Evolutionary conservation across 2,888 invertebrate species (phyloP).

Genomic region (Dolichopus griseipennis): DNA sequence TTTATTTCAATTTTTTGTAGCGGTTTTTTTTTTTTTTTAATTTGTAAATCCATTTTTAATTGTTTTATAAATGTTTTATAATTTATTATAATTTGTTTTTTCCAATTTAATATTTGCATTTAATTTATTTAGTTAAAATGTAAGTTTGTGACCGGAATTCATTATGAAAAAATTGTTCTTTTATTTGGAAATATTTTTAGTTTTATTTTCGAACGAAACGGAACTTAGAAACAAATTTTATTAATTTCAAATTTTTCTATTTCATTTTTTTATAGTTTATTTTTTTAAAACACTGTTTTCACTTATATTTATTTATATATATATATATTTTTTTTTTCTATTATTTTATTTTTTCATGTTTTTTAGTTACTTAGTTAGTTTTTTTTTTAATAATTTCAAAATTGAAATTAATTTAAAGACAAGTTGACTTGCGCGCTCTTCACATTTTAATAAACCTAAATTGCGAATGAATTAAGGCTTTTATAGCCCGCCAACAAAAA

Average conservation of each 20-base stretch:
- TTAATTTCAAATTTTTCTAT: too few relatives aligned
- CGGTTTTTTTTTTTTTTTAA: too few relatives aligned
- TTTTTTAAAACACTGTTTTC: background rate
- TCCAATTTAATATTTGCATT: too few relatives aligned
- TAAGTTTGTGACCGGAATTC: too few relatives aligned
- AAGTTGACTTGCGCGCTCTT: conserved; percentile 40
- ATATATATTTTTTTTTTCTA: background rate
- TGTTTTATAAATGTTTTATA: too few relatives aligned
- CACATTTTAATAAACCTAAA: conserved; percentile 44
- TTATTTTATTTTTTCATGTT: background rate
- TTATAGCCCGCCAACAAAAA: conserved; percentile 35
- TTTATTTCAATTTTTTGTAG: too few relatives aligned
- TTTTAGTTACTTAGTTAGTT: background rate
- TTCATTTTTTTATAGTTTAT: too few relatives aligned
- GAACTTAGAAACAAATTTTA: background rate
- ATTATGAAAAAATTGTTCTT: too few relatives aligned
- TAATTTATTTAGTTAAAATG: too few relatives aligned
- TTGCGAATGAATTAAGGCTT: conserved; percentile 42
- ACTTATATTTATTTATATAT: background rate
- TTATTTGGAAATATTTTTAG: too few relatives aligned
- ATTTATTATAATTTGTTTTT: too few relatives aligned
- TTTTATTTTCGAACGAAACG: background rate
- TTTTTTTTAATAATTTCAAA: background rate
- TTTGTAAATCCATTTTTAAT: too few relatives aligned
- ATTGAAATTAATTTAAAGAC: background rate